Evolutionary conservation across 2,113 vertebrate species (phyloP).

Genomic region (Aphelocoma coerulescens): DNA sequence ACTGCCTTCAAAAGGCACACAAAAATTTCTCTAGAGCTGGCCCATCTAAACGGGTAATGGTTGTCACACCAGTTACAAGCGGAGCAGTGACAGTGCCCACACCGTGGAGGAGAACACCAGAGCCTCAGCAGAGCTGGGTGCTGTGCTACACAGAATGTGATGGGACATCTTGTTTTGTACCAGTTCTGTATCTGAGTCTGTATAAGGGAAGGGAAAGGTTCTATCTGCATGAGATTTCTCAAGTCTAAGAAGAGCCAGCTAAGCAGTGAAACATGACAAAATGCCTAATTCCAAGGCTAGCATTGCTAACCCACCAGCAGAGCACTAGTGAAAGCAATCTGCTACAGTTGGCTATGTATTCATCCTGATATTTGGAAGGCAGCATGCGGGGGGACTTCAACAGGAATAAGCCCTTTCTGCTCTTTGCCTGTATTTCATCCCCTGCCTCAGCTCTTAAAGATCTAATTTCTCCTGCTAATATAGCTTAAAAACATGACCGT

Average conservation of each 20-base stretch:
- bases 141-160: not conserved
- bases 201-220: not conserved
- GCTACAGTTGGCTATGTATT: not conserved
- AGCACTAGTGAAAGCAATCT: not conserved
- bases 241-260: not conserved
- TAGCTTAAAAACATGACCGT: not conserved
- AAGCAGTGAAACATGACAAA: not conserved
- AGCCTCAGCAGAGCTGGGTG: fast-evolving
- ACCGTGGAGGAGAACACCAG: not conserved
- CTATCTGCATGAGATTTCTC: not conserved
- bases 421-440: not conserved
- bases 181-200: not conserved
- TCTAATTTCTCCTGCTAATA: not conserved
- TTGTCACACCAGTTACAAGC: not conserved
- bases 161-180: not conserved
- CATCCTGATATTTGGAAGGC: not conserved
- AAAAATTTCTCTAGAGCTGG: not conserved
- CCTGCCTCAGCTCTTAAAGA: not conserved
- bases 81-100: not conserved
- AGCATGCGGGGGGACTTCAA: not conserved
- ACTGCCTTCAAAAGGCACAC: not conserved
- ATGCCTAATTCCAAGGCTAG: not conserved
- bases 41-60: not conserved
- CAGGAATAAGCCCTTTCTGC: not conserved
- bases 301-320: not conserved